These are phyloP conservation scores for Chaenocephalus aceratus DNA, from an alignment of 2,113 vertebrate species.

Conservation along the genomic window DNA sequence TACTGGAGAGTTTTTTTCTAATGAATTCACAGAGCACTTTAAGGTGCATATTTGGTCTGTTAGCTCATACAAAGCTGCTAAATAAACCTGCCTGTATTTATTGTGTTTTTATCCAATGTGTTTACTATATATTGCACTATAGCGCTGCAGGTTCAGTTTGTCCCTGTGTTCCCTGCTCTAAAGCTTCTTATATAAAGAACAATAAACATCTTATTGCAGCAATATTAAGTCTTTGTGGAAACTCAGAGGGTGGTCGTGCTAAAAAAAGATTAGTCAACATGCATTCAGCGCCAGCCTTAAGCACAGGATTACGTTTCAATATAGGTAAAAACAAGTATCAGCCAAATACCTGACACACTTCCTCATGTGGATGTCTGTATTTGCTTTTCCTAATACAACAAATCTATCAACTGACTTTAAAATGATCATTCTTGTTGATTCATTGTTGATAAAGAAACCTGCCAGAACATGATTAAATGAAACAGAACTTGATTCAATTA, in stretches of 20 bases:
- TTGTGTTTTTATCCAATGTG: slow-evolving; percentile 22
- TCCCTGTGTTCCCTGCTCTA: neutral
- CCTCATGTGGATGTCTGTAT: slow-evolving; percentile 24
- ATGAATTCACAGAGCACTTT: slow-evolving; percentile 41
- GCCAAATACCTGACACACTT: slow-evolving; percentile 37
- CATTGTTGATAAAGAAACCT: slow-evolving; percentile 35
- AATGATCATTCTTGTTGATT: slow-evolving; percentile 7
- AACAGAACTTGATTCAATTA: slow-evolving; percentile 45
- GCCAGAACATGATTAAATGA: slow-evolving; percentile 47
- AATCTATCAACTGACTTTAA: slow-evolving; percentile 29
- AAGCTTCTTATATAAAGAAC: slow-evolving; percentile 28
- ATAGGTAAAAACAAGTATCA: slow-evolving; percentile 24
- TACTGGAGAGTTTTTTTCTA: slow-evolving; percentile 35
- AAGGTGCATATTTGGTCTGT: slow-evolving; percentile 19
- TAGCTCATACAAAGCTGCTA: slow-evolving; percentile 9
- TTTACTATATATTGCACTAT: neutral
- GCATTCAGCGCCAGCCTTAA: slow-evolving; percentile 44
- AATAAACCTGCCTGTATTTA: slow-evolving; percentile 15
- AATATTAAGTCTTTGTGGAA: slow-evolving; percentile 48
- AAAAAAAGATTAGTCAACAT: slow-evolving; percentile 32
- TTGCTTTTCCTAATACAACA: slow-evolving; percentile 30
- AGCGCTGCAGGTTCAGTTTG: neutral
- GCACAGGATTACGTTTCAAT: slow-evolving; percentile 67
- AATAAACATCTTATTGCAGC: slow-evolving; percentile 51
- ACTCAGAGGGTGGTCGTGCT: slow-evolving; percentile 38